Base-by-base conservation (phyloP, 1,140 invertebrate genomes). In the Zaprionus camerounensis region DNA sequence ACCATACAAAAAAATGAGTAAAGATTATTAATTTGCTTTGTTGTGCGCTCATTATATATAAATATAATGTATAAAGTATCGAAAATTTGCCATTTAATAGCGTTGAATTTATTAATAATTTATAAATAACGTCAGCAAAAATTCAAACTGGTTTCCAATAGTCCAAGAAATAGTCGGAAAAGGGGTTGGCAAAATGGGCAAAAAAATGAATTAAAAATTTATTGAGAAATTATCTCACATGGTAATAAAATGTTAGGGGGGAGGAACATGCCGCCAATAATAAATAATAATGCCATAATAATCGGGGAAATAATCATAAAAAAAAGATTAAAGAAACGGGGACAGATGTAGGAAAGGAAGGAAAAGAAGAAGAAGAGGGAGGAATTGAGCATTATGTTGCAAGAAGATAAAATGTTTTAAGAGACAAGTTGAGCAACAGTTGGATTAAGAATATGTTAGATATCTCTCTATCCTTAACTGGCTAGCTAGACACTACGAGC, bases 251-350 rank as follows among this genome's bases (percentile, higher is more conserved):
- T 58, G 57, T 28, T 9, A n/a, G n/a, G n/a, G 7, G 44, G 46
- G 20, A 3, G 46, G 38, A 41, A 41, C 15, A 41, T 59, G 67
- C 68, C 20, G 53, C 58, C 67, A 57, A 41, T 31, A 67, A 88
- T 87, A 86, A 86, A 86, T 80, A 75, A 58, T 64, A 70, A 71
- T 80, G 73, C 83, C 80, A 87, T 83, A 83, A 83, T 79, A 67
- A 86, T 75, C 66, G 74, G 71, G 44, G 58, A 65, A 15, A 53
- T 2, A 53, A 5, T 56, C 70, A 87, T 87, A 74, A 85, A 85
- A 56, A 56, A 71, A 28, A 34, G 67, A 46, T 56, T 28, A 31
- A 73, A 44, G 26, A 69, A 53, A 36, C 34, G 13, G 66, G 34
- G 36, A 9, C 36, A 71, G 15, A 78, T 13, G 22, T 13, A 41